phyloP scores from a whole-genome alignment of 2,888 invertebrate species.

The Protodeltote pygarga region DNA sequence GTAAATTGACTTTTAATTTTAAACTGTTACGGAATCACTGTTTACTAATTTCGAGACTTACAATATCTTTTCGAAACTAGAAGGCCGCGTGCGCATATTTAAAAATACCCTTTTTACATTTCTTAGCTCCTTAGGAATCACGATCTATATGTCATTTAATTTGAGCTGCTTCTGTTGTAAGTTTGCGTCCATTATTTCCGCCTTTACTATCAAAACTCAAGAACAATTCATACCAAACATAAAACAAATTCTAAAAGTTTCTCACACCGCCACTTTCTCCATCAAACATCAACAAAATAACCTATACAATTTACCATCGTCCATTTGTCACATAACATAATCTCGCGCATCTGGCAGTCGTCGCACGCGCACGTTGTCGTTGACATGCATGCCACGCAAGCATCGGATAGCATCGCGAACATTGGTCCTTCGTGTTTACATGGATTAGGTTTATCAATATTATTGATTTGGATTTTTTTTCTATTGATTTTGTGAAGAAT shows the following conservation, averaged over 20 bases:
- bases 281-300: slow-evolving; percentile 28
- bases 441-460: slow-evolving; percentile 41
- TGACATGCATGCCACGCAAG: slow-evolving; percentile 66
- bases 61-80: too few species aligned
- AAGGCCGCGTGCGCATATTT: too few species aligned
- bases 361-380: slow-evolving; percentile 63
- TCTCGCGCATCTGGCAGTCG: slow-evolving; percentile 60
- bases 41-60: too few species aligned
- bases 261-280: slow-evolving; percentile 19
- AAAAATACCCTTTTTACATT: too few species aligned
- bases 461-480: slow-evolving; percentile 15
- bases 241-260: slow-evolving; percentile 5
- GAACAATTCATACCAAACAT: too few species aligned
- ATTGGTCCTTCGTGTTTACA: slow-evolving; percentile 51
- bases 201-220: too few species aligned
- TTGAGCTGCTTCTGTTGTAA: too few species aligned
- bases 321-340: slow-evolving; percentile 60
- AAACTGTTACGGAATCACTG: too few species aligned
- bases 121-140: too few species aligned
- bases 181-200: too few species aligned
- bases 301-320: slow-evolving; percentile 52
- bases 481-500: not conserved
- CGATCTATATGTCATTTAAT: too few species aligned
- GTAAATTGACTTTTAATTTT: too few species aligned
- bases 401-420: slow-evolving; percentile 62